Evolutionary conservation across 2,888 invertebrate genomes (phyloP), one percentile per base, ranked within the genome.

Genomic region (Ectemnius continuus): DNA sequence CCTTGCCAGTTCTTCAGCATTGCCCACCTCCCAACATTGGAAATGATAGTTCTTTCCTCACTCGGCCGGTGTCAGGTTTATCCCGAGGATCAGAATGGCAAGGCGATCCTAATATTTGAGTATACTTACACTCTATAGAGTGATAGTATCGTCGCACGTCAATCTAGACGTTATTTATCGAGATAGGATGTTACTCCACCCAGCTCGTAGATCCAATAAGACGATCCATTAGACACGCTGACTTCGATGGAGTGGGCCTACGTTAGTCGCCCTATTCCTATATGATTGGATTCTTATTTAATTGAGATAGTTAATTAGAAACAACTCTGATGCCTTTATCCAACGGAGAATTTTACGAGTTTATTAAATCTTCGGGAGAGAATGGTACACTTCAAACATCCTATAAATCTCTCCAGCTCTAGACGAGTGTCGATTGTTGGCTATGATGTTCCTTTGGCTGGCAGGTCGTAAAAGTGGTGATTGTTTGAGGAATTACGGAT

Each of bases 151-250:
- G 36, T 11, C 11, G 36, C 36, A n/a, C 65, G 67, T 61, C 65
- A 58, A 16, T 46, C 5, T 23, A 16, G 16, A 13, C 5, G 52
- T 60, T 72, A 61, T 59, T 68, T 74, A 67, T 74, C 72, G 56
- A 36, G 72, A 59, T 23, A 48, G 3, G 60, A 64, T 20, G 16
- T 68, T 66, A 45, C 61, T 70, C 63, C 63, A 63, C 11, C 60
- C 61, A 66, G 67, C 47, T 47, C 26, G 45, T 61, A 36, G 16
- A 8, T 61, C 26, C 59, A 65, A 73, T 70, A 75, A 75, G 56
- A 59, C 64, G 57, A 66, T 61, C 67, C 60, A 65, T 58, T 26
- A 67, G 36, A 36, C 36, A 36, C 36, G 36, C 11, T 8, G 8
- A 8, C 8, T 23, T 36, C 36, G 4, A 8, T 36, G 8, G 36